These are phyloP conservation scores for Euwallacea similis DNA, from an alignment of 1,140 invertebrate species.

Conservation along the genomic window DNA sequence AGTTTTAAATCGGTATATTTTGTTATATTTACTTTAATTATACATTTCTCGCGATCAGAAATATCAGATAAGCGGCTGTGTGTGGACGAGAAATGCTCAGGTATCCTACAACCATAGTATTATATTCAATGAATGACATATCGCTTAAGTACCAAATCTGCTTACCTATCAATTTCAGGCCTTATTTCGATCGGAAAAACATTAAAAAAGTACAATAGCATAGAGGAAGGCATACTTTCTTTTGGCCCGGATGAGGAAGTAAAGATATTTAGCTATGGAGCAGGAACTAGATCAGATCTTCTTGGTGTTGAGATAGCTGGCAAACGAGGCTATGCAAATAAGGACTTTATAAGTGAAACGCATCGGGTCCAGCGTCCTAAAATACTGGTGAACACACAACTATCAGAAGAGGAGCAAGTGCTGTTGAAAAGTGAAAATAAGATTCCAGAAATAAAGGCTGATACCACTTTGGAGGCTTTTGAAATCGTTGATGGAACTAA, in stretches of 20 bases:
- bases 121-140: background rate
- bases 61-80: slow-evolving; percentile 65
- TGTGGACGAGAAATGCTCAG: slow-evolving; percentile 62
- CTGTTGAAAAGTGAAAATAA: slow-evolving; percentile 33
- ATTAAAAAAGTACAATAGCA: slow-evolving; percentile 60
- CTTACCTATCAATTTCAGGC: slow-evolving; percentile 58
- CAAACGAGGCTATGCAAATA: slow-evolving; percentile 68
- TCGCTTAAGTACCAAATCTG: background rate
- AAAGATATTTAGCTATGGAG: slow-evolving; percentile 70
- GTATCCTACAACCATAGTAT: slow-evolving; percentile 50
- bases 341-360: slow-evolving; percentile 56
- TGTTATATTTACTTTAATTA: slow-evolving; percentile 51
- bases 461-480: slow-evolving; percentile 49
- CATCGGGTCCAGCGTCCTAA: slow-evolving; percentile 54
- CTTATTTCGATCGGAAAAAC: slow-evolving; percentile 68
- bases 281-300: slow-evolving; percentile 64
- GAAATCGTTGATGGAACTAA: slow-evolving; percentile 58
- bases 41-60: slow-evolving; percentile 39
- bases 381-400: slow-evolving; percentile 57
- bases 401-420: slow-evolving; percentile 36
- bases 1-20: slow-evolving; percentile 55
- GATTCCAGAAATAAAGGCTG: slow-evolving; percentile 37
- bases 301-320: slow-evolving; percentile 76
- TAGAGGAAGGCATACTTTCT: slow-evolving; percentile 63
- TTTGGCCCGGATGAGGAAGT: slow-evolving; percentile 66